Evolutionary conservation across 2,888 invertebrate species (phyloP).

Genomic region (Trachelus stipa): DNA sequence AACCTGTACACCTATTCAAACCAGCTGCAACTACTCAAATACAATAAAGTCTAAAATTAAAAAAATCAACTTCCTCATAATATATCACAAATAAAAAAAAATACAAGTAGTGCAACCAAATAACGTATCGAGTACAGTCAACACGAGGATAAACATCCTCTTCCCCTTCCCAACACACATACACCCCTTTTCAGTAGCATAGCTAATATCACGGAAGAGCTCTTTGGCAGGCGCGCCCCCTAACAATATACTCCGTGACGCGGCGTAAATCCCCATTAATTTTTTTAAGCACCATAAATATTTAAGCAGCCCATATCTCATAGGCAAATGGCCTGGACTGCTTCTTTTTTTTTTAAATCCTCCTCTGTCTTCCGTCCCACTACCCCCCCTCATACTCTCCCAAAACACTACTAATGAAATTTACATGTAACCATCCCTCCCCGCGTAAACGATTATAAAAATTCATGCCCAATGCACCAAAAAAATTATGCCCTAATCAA

Average conservation of each 20-base stretch:
- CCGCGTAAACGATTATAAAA: background rate
- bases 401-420: constrained; percentile 34
- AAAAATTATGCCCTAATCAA: background rate
- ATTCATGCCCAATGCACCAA: background rate
- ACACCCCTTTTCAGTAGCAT: constrained; percentile 38
- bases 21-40: background rate
- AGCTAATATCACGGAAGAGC: constrained; percentile 52
- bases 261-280: constrained; percentile 56
- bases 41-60: background rate
- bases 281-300: constrained; percentile 57
- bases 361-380: background rate
- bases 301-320: constrained; percentile 53
- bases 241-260: constrained; percentile 39
- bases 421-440: constrained; percentile 28
- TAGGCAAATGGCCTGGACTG: constrained; percentile 40
- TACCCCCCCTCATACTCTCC: background rate
- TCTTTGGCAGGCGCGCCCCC: constrained; percentile 44
- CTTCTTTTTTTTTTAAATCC: constrained; percentile 20
- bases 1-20: background rate
- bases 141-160: background rate
- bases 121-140: background rate
- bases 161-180: background rate
- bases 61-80: background rate
- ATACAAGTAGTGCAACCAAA: background rate
- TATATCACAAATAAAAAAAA: background rate